These are phyloP conservation scores for Stenichneumon culpator DNA, from an alignment of 2,888 invertebrate species.

Conservation along the genomic window DNA sequence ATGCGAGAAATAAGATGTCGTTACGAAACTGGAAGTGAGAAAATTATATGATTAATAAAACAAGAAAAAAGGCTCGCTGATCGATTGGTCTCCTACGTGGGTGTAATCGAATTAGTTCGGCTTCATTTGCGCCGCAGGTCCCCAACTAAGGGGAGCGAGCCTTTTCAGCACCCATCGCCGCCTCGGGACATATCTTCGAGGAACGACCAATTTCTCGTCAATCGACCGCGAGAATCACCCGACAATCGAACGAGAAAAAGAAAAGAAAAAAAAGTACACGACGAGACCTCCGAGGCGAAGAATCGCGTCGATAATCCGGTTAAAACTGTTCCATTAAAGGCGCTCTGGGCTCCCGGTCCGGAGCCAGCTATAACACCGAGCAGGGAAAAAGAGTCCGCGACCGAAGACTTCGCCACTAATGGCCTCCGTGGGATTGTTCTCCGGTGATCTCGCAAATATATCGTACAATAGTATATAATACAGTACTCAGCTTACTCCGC, in stretches of 20 bases:
- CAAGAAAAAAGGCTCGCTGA: constrained; percentile 9
- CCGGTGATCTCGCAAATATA: constrained; percentile 11
- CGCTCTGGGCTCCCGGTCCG: constrained; percentile 4
- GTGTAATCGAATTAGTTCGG: constrained; percentile 46
- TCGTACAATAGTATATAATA: constrained; percentile 14
- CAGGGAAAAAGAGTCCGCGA: constrained; percentile 12
- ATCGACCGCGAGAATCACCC: constrained; percentile 29
- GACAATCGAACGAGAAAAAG: constrained; percentile 3
- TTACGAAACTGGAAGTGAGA: constrained; percentile 9
- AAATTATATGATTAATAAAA: constrained; percentile 11
- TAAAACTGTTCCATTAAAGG: constrained; percentile 56
- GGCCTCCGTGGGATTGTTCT: constrained; percentile 34
- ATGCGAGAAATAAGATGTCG: background rate
- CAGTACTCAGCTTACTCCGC: background rate
- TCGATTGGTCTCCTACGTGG: constrained; percentile 5
- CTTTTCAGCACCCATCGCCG: constrained; percentile 20
- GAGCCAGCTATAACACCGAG: background rate
- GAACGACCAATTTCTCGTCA: constrained; percentile 44
- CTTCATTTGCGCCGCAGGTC: constrained; percentile 35
- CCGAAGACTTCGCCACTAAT: constrained; percentile 32
- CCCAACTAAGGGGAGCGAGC: constrained; percentile 9
- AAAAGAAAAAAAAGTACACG: background rate
- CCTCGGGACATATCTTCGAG: constrained; percentile 35
- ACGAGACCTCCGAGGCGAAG: constrained; percentile 19
- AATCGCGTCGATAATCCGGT: constrained; percentile 51